phyloP scores from a whole-genome alignment of 2,113 vertebrate genomes.

The Myxocyprinus asiaticus region DNA sequence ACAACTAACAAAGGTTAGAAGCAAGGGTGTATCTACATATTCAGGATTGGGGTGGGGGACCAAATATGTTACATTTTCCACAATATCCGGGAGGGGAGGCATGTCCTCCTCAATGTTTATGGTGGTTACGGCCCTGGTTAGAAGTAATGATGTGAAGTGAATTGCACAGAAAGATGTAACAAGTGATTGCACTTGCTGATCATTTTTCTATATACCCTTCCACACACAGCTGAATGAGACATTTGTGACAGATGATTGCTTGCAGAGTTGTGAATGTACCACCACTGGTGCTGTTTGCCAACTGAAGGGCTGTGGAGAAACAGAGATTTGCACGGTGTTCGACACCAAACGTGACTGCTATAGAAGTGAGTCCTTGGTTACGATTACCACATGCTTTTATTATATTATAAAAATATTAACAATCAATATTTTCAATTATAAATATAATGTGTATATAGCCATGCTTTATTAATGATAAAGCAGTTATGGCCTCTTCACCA shows the following conservation, averaged over 20 bases:
- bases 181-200: neutral
- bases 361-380: constrained; percentile 55
- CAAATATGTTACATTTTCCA: no score
- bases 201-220: constrained; percentile 17
- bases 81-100: no score
- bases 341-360: constrained; percentile 69
- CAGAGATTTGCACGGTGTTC: constrained; percentile 66
- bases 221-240: constrained; percentile 69
- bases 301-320: constrained; percentile 60
- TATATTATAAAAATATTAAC: no score
- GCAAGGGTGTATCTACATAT: no score
- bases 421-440: no score
- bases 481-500: no score
- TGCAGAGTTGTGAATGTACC: constrained; percentile 69
- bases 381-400: neutral
- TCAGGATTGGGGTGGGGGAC: no score
- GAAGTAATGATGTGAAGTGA: no score
- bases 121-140: no score
- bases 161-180: neutral
- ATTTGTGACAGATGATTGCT: constrained; percentile 75
- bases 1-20: neutral
- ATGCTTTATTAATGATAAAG: no score
- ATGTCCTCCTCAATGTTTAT: no score
- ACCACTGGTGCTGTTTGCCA: constrained; percentile 62
- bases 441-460: no score